These are phyloP conservation scores for Myxocyprinus asiaticus DNA, from an alignment of 2,113 vertebrate species.

Conservation along the genomic window DNA sequence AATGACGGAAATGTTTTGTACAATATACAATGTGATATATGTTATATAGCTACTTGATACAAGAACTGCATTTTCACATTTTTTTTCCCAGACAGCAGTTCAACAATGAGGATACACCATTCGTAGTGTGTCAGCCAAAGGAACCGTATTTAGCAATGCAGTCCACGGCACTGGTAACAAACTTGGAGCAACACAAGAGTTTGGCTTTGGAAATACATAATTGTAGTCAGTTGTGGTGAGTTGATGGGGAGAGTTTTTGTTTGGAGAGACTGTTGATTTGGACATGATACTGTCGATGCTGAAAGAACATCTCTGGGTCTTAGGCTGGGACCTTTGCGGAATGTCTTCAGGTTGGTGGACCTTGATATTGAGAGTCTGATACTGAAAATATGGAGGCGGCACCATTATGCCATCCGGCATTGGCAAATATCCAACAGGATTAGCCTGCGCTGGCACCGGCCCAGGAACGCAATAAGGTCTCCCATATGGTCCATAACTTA, in stretches of 20 bases:
- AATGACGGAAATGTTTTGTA: background rate
- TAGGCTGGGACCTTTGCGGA: constrained; percentile 43
- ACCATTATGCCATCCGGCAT: constrained; percentile 63
- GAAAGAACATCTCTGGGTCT: constrained; percentile 73
- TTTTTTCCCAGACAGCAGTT: constrained; percentile 30
- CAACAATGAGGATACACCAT: constrained; percentile 65
- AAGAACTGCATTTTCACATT: too few relatives aligned
- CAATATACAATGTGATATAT: too few relatives aligned
- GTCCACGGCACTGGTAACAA: constrained; percentile 65
- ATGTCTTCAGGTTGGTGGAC: constrained; percentile 53
- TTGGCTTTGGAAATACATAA: constrained; percentile 57
- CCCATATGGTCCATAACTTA: constrained; percentile 69
- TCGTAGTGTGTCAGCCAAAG: constrained; percentile 60
- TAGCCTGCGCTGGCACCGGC: constrained; percentile 61
- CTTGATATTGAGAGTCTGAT: constrained; percentile 54
- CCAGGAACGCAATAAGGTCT: constrained; percentile 67
- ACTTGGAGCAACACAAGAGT: constrained; percentile 64
- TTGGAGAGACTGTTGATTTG: constrained; percentile 49
- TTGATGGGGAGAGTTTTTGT: constrained; percentile 40
- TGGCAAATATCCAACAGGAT: constrained; percentile 65
- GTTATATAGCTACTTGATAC: too few relatives aligned
- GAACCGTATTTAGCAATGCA: constrained; percentile 56
- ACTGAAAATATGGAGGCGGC: constrained; percentile 62
- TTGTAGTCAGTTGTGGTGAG: constrained; percentile 50
- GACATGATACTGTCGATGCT: constrained; percentile 83